Conservation (phyloP, 2,888 invertebrate species). For the Desoria tigrina region DNA sequence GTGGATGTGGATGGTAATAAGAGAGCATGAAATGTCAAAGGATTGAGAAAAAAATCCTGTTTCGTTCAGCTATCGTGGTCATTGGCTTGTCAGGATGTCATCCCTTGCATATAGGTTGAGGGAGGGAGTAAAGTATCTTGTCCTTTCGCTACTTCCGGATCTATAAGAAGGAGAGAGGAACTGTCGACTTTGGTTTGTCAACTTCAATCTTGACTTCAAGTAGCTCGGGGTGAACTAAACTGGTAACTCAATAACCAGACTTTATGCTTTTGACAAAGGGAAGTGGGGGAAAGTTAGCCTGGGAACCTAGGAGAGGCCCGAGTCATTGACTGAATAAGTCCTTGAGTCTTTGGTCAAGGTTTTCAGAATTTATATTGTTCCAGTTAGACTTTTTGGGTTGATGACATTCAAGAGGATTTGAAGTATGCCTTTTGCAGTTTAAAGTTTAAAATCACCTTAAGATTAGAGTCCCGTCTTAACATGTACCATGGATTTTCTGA, state of each 20-base stretch:
- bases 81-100: constrained; percentile 3
- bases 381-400: too few relatives aligned
- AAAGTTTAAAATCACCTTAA: too few relatives aligned
- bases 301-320: neutral
- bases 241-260: constrained; percentile 5
- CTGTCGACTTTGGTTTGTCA: neutral
- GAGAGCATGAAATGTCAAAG: constrained; percentile 9
- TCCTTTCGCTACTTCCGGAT: too few relatives aligned
- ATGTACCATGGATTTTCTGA: too few relatives aligned
- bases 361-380: too few relatives aligned
- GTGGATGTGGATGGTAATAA: neutral
- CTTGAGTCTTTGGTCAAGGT: too few relatives aligned
- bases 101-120: too few relatives aligned
- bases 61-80: neutral
- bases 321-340: neutral
- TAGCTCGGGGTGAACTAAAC: constrained; percentile 6
- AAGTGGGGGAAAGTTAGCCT: constrained; percentile 1
- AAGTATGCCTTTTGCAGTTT: too few relatives aligned
- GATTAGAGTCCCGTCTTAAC: too few relatives aligned
- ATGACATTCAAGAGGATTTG: too few relatives aligned
- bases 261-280: constrained; percentile 7
- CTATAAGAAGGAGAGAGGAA: too few relatives aligned
- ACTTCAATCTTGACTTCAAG: constrained; percentile 1
- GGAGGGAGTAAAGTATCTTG: too few relatives aligned
- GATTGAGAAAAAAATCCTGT: neutral